These are phyloP conservation scores for Syrista parreyssii DNA, from an alignment of 2,888 invertebrate genomes.

Conservation along the genomic window DNA sequence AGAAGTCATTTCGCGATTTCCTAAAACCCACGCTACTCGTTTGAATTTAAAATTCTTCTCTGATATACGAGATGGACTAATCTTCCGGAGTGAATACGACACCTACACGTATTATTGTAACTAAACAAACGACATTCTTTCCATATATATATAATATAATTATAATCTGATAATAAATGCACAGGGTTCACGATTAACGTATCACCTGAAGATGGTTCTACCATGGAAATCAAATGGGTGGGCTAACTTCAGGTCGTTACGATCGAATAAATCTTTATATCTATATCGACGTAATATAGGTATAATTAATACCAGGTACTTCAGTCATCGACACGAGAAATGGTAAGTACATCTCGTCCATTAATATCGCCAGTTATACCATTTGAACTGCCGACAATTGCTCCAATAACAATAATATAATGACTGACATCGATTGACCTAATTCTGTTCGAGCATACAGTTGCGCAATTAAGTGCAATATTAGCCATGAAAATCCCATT, in stretches of 20 bases:
- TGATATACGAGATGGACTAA: background rate
- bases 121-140: background rate
- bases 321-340: background rate
- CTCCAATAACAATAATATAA: background rate
- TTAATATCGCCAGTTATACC: background rate
- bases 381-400: background rate
- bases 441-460: background rate
- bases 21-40: constrained; percentile 13
- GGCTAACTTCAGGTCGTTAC: too few species aligned
- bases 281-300: background rate
- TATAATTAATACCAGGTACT: background rate
- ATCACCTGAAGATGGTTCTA: too few species aligned
- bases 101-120: background rate
- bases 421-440: background rate
- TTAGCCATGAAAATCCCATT: background rate
- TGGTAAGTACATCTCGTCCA: background rate
- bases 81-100: background rate
- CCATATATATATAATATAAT: too few species aligned
- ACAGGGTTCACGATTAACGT: too few species aligned
- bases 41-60: constrained; percentile 5
- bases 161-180: too few species aligned
- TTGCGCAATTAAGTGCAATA: background rate
- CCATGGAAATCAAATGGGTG: too few species aligned
- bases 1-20: constrained; percentile 5
- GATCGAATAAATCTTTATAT: too few species aligned